Conservation (phyloP, 2,113 vertebrate genomes). For the Amphiprion ocellaris region DNA sequence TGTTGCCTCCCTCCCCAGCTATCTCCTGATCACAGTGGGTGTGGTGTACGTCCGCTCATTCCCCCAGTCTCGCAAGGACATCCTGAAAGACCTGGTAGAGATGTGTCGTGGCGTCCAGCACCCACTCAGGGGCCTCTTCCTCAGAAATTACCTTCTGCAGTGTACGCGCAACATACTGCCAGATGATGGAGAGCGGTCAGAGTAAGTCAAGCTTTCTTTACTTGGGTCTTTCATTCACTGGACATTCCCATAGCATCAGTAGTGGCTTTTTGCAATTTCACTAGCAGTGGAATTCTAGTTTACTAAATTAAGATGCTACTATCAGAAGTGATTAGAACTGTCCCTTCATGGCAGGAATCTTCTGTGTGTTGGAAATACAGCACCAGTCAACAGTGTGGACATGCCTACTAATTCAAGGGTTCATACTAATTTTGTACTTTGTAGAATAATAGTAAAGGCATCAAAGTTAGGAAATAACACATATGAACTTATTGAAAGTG, state of each 20-base stretch:
- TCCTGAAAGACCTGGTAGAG: constrained; percentile 98
- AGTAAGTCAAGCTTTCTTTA: constrained; percentile 83
- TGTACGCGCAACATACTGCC: constrained; percentile 98
- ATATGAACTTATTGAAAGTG: no score
- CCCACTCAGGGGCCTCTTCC: constrained; percentile 95
- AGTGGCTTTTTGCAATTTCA: neutral
- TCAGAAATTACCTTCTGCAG: constrained; percentile 97
- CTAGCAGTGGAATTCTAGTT: neutral
- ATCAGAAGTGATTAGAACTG: no score
- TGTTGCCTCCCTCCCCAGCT: constrained; percentile 80
- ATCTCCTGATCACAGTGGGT: constrained; percentile 97
- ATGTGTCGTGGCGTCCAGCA: constrained; percentile 99
- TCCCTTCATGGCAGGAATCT: neutral
- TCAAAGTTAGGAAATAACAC: no score
- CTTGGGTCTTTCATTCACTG: neutral
- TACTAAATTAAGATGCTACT: no score
- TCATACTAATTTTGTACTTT: no score
- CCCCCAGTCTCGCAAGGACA: constrained; percentile 99
- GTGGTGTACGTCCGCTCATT: constrained; percentile 99
- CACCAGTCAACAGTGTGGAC: no score
- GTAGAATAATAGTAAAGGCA: no score
- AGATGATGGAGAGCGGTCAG: constrained; percentile 95
- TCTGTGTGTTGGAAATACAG: neutral
- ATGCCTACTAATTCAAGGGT: no score
- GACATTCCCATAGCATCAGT: no score